Conservation (phyloP, 1,140 invertebrate species). For the Muscidifurax raptorellus region DNA sequence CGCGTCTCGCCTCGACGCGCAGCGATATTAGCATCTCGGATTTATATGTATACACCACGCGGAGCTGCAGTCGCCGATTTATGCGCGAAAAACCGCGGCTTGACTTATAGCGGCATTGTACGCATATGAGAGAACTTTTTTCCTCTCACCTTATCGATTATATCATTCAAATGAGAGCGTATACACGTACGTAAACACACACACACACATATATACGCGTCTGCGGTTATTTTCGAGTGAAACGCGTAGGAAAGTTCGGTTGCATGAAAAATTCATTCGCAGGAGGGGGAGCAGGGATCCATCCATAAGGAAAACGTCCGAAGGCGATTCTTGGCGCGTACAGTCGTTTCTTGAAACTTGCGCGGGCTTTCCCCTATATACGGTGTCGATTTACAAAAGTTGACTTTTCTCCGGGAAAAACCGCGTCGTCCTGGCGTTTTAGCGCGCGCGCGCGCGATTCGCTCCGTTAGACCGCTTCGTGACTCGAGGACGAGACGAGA, state of each 20-base stretch:
- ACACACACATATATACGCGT: not conserved
- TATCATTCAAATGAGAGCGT: not conserved
- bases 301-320: constrained; percentile 30
- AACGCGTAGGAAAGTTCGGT: constrained; percentile 15
- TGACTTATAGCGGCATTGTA: not conserved
- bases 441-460: constrained; percentile 1
- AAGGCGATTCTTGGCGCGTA: constrained; percentile 20
- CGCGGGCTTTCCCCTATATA: not conserved
- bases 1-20: not conserved
- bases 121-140: not conserved
- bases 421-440: not conserved
- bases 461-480: constrained; percentile 14
- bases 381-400: constrained; percentile 23
- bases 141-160: not conserved
- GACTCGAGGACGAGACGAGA: not conserved
- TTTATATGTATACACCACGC: no score
- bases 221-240: not conserved
- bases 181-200: not conserved
- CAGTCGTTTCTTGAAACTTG: constrained; percentile 9
- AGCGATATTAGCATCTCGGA: not conserved
- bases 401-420: not conserved
- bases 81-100: not conserved
- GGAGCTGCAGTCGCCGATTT: not conserved
- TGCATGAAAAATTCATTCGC: constrained; percentile 27
- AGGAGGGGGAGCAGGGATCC: not conserved